Conservation (phyloP, 2,888 invertebrate species). For the Drosophila prolongata region DNA sequence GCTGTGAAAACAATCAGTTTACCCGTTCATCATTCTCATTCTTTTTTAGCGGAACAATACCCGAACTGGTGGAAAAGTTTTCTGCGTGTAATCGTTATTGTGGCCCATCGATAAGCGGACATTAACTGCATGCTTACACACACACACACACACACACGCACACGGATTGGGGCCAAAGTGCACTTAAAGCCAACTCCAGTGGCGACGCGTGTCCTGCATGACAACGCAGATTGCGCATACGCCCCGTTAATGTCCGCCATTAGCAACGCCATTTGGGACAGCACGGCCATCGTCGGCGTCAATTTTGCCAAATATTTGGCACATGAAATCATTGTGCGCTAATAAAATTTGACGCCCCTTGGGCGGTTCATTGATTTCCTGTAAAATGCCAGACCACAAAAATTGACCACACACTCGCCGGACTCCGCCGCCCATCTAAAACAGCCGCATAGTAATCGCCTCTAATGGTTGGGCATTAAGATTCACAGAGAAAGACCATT, state of each 20-base stretch:
- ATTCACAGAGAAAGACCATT: slow-evolving; percentile 39
- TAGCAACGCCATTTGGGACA: slow-evolving; percentile 61
- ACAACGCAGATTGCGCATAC: slow-evolving; percentile 64
- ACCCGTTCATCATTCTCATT: too few relatives aligned
- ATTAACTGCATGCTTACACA: slow-evolving; percentile 53
- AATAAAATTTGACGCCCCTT: slow-evolving; percentile 69
- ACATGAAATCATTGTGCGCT: slow-evolving; percentile 76
- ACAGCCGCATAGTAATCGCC: slow-evolving; percentile 39
- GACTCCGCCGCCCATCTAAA: neutral
- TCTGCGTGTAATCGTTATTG: slow-evolving; percentile 44
- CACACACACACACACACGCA: slow-evolving; percentile 11
- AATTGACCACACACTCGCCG: slow-evolving; percentile 39
- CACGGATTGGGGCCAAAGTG: slow-evolving; percentile 66
- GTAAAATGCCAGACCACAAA: slow-evolving; percentile 60
- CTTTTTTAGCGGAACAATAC: too few relatives aligned
- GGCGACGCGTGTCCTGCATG: slow-evolving; percentile 54
- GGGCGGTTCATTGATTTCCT: slow-evolving; percentile 70
- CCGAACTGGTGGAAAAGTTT: slow-evolving; percentile 10
- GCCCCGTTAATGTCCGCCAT: slow-evolving; percentile 65
- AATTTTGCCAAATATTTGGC: slow-evolving; percentile 77
- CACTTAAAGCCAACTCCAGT: slow-evolving; percentile 61
- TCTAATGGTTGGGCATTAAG: slow-evolving; percentile 30
- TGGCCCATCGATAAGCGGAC: slow-evolving; percentile 57
- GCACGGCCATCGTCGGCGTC: slow-evolving; percentile 48
- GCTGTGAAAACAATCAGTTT: too few relatives aligned